Evolutionary conservation across 2,888 invertebrate species (phyloP).

Genomic region (Phania funesta): DNA sequence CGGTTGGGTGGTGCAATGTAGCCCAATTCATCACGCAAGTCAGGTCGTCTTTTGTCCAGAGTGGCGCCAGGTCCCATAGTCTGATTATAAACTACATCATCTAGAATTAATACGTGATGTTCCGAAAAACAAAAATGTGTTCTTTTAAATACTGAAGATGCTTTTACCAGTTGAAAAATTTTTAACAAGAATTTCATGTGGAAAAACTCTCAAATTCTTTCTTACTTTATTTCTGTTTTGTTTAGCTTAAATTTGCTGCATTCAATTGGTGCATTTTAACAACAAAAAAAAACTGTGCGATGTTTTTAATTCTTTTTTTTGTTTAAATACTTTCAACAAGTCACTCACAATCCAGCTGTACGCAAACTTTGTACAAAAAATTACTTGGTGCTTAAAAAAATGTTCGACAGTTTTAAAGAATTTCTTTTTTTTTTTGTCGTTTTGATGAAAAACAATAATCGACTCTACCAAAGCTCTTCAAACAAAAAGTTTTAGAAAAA

Average conservation of each 20-base stretch:
- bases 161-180: slow-evolving; percentile 77
- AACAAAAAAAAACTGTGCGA: slow-evolving; percentile 66
- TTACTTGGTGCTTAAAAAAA: slow-evolving; percentile 71
- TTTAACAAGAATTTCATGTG: slow-evolving; percentile 40
- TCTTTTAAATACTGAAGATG: slow-evolving; percentile 80
- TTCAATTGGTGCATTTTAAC: slow-evolving; percentile 59
- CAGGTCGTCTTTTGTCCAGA: slow-evolving; percentile 90
- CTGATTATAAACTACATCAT: slow-evolving; percentile 95
- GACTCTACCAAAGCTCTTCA: slow-evolving; percentile 61
- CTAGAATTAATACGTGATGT: slow-evolving; percentile 83
- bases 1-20: slow-evolving; percentile 96
- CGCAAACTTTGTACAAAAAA: slow-evolving; percentile 69
- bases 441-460: slow-evolving; percentile 68
- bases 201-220: slow-evolving; percentile 68
- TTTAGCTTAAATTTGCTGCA: slow-evolving; percentile 58
- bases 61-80: slow-evolving; percentile 88
- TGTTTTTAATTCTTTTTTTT: slow-evolving; percentile 63
- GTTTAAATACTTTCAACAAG: slow-evolving; percentile 65
- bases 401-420: not conserved
- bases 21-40: slow-evolving; percentile 92
- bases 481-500: slow-evolving; percentile 46
- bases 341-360: slow-evolving; percentile 64
- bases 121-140: slow-evolving; percentile 71
- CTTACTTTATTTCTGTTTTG: slow-evolving; percentile 78
- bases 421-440: not conserved